These are phyloP conservation scores for Trachelus tabidus DNA, from an alignment of 2,888 invertebrate genomes.

Conservation along the genomic window DNA sequence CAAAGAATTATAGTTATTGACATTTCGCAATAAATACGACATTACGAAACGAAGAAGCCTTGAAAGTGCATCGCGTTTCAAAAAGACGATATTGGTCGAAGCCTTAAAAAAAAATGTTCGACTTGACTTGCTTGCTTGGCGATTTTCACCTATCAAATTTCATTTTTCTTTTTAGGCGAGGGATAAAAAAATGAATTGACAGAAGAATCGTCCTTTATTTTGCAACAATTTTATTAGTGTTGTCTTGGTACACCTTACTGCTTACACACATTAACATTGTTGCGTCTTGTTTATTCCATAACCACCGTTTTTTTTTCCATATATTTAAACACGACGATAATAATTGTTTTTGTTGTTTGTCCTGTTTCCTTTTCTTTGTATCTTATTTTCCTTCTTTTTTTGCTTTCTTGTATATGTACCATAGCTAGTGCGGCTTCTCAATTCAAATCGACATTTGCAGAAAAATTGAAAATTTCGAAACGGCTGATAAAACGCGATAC, in stretches of 20 bases:
- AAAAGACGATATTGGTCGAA: background rate
- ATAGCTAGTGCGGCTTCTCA: conserved; percentile 9
- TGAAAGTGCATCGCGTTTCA: background rate
- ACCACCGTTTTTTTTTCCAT: conserved; percentile 19
- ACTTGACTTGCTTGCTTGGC: too few species aligned
- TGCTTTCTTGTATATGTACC: conserved; percentile 5
- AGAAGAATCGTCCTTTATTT: conserved; percentile 2
- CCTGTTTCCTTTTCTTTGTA: background rate
- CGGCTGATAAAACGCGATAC: background rate
- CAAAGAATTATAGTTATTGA: background rate
- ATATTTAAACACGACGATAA: conserved; percentile 27
- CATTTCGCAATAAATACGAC: background rate
- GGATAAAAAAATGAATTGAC: background rate
- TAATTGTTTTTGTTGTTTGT: conserved; percentile 14
- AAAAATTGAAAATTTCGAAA: background rate
- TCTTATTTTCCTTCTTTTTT: background rate
- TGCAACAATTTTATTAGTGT: conserved; percentile 26
- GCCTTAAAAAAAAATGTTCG: background rate
- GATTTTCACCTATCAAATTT: background rate
- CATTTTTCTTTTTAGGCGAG: background rate
- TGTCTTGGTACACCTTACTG: conserved; percentile 21
- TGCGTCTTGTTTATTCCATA: conserved; percentile 9
- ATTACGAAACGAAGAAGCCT: background rate
- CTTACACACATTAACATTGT: conserved; percentile 23
- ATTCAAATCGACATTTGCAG: conserved; percentile 5